Evolutionary conservation across 2,888 invertebrate genomes (phyloP), one percentile per base, ranked within the genome.

Genomic region (Chouioia cunea): DNA sequence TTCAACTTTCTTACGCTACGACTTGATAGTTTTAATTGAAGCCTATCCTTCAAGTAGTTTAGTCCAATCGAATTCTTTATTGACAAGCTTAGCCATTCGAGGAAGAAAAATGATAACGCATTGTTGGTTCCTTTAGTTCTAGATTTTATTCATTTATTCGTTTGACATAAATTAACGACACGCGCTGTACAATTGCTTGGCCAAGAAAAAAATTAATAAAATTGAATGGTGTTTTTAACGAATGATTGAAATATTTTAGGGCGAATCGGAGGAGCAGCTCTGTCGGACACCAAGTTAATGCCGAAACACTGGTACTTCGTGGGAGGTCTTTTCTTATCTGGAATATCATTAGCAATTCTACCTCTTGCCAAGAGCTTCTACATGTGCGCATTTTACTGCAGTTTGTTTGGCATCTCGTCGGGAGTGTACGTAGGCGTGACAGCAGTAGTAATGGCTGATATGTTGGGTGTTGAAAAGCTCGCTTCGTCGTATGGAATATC

Each of bases 401-500:
- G 91, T 0, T 80, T 93, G 0, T 95, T 95, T 79, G 95, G 95
- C 1, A 86, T 95, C 16, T 92, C 94, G 2, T 94, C 95, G 0
- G 95, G 95, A 12, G 90, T 93, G 2, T 95, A 95, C 82, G 93
- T 94, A 0, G 95, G 95, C 3, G 92, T 95, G 15, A 94, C 94
- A 0, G 94, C 95, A 0, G 91, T 95, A 48, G 93, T 95, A 3
- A 94, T 95, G 93, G 93, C 94, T 0, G 95, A 95, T 80, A 91
- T 95, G 91, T 82, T 95, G 6, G 95, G 95, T 0, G 92, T 93
- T 0, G 94, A 95, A 76, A 88, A 93, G n/a, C 84, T 95, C 0
- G 93, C 94, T 80, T 93, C 94, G 0, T 93, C 94, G 0, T 95
- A 95, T 78, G 95, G 95, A 0, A 94, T 95, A 43, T 94, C 94